These are phyloP conservation scores for Crioceris asparagi DNA, from an alignment of 2,888 invertebrate species.

Conservation along the genomic window DNA sequence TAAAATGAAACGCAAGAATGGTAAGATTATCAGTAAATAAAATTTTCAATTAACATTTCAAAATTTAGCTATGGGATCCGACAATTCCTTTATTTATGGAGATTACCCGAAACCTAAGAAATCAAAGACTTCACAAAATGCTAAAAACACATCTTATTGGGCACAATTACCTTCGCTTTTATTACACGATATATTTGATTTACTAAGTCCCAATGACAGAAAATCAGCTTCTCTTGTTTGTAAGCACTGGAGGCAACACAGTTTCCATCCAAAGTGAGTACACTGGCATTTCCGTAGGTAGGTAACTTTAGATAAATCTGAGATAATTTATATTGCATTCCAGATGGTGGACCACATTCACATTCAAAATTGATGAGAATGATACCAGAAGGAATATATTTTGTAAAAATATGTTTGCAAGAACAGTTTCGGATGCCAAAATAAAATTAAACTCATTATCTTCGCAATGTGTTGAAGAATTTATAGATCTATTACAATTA, in stretches of 20 bases:
- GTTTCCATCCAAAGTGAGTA: slow-evolving; percentile 36
- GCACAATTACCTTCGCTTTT: slow-evolving; percentile 34
- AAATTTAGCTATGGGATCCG: slow-evolving; percentile 30
- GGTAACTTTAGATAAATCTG: background rate
- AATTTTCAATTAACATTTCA: too few relatives aligned
- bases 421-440: slow-evolving; percentile 31
- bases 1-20: slow-evolving; percentile 18
- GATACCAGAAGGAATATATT: slow-evolving; percentile 31
- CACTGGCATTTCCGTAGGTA: background rate
- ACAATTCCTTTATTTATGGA: slow-evolving; percentile 29
- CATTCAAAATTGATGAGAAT: slow-evolving; percentile 31
- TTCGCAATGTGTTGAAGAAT: slow-evolving; percentile 32
- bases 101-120: slow-evolving; percentile 36
- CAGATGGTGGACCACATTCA: slow-evolving; percentile 36
- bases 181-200: slow-evolving; percentile 34
- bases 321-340: slow-evolving; percentile 13
- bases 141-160: slow-evolving; percentile 27
- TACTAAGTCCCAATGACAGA: slow-evolving; percentile 31
- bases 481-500: slow-evolving; percentile 31
- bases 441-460: slow-evolving; percentile 33
- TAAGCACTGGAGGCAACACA: slow-evolving; percentile 34
- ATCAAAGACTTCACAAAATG: slow-evolving; percentile 30
- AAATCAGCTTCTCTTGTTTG: slow-evolving; percentile 36
- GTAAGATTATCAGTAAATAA: too few relatives aligned
- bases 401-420: slow-evolving; percentile 30